Conservation (phyloP, 2,113 vertebrate species). For the Mastomys coucha region DNA sequence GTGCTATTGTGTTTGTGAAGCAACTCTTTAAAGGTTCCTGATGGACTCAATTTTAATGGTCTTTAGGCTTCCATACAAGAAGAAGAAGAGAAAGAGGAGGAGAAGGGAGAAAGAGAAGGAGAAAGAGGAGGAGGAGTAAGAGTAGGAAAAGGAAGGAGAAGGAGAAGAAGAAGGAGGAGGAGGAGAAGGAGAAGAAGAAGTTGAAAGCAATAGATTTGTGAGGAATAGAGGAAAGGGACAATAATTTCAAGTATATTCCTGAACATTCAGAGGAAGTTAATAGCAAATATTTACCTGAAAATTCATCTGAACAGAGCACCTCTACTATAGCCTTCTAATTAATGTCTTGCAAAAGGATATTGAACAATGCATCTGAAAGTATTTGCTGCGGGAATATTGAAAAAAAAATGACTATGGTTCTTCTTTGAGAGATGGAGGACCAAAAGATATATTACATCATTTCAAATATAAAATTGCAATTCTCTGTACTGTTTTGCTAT, state of each 20-base stretch:
- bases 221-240: neutral
- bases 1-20: neutral
- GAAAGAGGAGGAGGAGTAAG: too few species aligned
- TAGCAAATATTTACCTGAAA: neutral
- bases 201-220: neutral
- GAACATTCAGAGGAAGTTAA: neutral
- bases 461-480: constrained; percentile 74
- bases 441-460: constrained; percentile 71
- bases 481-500: constrained; percentile 80
- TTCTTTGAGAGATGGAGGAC: constrained; percentile 49
- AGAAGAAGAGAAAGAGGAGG: too few species aligned
- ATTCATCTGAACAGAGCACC: neutral
- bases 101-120: too few species aligned
- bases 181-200: neutral
- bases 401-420: neutral
- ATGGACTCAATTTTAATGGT: too few species aligned
- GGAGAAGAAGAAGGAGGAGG: too few species aligned
- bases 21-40: neutral
- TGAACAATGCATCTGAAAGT: constrained; percentile 27
- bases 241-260: neutral
- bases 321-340: neutral
- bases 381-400: neutral
- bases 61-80: neutral
- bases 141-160: too few species aligned
- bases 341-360: constrained; percentile 36